Base-by-base conservation (phyloP, 1,140 invertebrate species). In the Nomia melanderi region DNA sequence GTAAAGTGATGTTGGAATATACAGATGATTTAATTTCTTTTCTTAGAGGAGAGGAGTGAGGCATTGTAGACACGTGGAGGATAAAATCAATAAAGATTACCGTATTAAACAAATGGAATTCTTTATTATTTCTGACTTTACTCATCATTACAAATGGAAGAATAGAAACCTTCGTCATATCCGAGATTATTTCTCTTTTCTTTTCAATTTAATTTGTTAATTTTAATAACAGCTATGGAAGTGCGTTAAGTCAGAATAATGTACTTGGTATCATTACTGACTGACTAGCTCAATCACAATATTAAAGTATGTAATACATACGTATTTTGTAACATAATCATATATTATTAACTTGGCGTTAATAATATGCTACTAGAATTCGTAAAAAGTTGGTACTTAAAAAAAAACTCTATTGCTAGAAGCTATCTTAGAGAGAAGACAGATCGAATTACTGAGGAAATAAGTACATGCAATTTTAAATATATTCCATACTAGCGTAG, bases 61-160 rank as follows among this genome's bases (percentile, higher is more conserved):
- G 59, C 33, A 71, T 77, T 75, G 72, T 79, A 79, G 72, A 75
- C 39, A 54, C 27, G 27, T 71, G 62, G 63, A 67, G 39, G 39
- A 23, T 72, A 5, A 17, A 17, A 57, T 79, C 11, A 78, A 78
- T 79, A 79, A 79, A 78, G 53, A 62, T 36, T 27, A 36, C 47
- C 29, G 33, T 63, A 53, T 27, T 39, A 41, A 78, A 78, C 47
- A 72, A 79, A 79, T 60, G 76, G 62, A 71, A 71, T 27, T 76
- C 56, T 79, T 75, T 79, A 79, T 72, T 72, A 36, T 67, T 72
- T 47, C 29, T 67, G 29, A 47, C 14, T 73, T n/a, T 63, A 41
- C 9, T 72, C 50, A 36, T 56, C 36, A 8, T 39, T 62, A 47
- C 57, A 70, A 77, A 62, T 77, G 44, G 33, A 71, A 62, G 27